A percentile compares a stretch with the other conserved stretches of the same genome.
These are phyloP conservation scores for Bruchidius siliquastri DNA, from an alignment of 2,888 invertebrate species.

Conservation along the genomic window DNA sequence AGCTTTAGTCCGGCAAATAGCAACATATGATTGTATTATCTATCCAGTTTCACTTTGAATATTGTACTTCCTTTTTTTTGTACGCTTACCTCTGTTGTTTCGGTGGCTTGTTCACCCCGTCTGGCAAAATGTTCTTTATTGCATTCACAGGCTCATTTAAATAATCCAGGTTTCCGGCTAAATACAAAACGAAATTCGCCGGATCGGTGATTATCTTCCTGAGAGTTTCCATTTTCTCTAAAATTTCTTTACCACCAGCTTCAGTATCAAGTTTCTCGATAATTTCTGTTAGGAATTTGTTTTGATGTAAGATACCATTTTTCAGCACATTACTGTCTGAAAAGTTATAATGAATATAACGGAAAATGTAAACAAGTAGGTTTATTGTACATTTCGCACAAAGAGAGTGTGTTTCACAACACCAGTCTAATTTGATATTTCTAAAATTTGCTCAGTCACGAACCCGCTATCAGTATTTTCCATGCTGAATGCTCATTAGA, in stretches of 20 bases:
- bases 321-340: constrained; percentile 68
- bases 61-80: too few relatives aligned
- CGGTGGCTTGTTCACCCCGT: constrained; percentile 6
- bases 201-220: constrained; percentile 57
- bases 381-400: too few relatives aligned
- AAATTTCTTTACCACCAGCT: constrained; percentile 46
- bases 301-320: constrained; percentile 69
- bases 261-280: constrained; percentile 55
- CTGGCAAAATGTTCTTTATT: constrained; percentile 29
- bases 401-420: too few relatives aligned
- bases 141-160: constrained; percentile 51
- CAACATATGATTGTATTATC: too few relatives aligned
- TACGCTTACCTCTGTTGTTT: constrained; percentile 20
- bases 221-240: constrained; percentile 55
- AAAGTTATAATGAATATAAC: constrained; percentile 11
- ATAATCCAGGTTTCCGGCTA: constrained; percentile 66
- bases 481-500: too few relatives aligned
- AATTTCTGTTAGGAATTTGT: constrained; percentile 67
- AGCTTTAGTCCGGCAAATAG: too few relatives aligned
- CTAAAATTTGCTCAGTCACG: too few relatives aligned
- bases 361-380: too few relatives aligned
- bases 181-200: constrained; percentile 62
- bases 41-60: too few relatives aligned
- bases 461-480: too few relatives aligned
- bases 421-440: too few relatives aligned